Conservation (phyloP, 2,888 invertebrate species). For the Eristalinus aeneus region DNA sequence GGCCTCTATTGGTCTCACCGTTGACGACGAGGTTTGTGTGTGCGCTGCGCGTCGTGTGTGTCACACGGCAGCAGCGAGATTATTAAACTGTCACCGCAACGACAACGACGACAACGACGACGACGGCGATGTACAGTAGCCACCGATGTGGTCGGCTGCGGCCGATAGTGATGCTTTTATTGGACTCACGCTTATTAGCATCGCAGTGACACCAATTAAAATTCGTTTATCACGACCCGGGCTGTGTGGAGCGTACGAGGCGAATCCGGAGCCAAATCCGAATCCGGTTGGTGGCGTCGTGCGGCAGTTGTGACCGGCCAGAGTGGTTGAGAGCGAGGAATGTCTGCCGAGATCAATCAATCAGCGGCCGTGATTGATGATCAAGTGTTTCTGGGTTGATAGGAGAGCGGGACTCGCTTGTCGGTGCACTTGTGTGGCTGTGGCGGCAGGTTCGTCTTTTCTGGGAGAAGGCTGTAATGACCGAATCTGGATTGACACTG, state of each 20-base stretch:
- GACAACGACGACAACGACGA: not conserved
- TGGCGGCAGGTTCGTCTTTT: not conserved
- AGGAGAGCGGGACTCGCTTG: not conserved
- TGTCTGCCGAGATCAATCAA: conserved; percentile 41
- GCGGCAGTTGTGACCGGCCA: conserved; percentile 33
- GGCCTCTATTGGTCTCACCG: not conserved
- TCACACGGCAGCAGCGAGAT: conserved; percentile 43
- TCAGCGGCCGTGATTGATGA: conserved; percentile 14
- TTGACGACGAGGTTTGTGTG: conserved; percentile 44
- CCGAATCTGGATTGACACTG: not conserved
- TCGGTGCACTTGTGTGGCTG: too few relatives aligned
- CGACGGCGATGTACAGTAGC: not conserved
- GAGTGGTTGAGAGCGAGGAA: conserved; percentile 21
- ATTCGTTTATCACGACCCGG: conserved; percentile 63
- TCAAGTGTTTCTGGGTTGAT: conserved; percentile 1
- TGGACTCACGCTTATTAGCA: conserved; percentile 66
- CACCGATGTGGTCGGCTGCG: conserved; percentile 41
- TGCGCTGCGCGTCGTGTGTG: not conserved
- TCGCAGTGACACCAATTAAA: conserved; percentile 69
- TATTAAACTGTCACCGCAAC: conserved; percentile 64
- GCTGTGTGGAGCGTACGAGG: not conserved
- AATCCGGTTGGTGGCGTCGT: conserved; percentile 24
- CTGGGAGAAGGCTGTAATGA: not conserved
- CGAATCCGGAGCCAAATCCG: not conserved
- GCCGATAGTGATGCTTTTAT: conserved; percentile 65